Percentiles rank a stretch among this genome's conserved stretches.
These are phyloP conservation scores for Agrochola lychnidis DNA, from an alignment of 2,888 invertebrate species.

Conservation along the genomic window DNA sequence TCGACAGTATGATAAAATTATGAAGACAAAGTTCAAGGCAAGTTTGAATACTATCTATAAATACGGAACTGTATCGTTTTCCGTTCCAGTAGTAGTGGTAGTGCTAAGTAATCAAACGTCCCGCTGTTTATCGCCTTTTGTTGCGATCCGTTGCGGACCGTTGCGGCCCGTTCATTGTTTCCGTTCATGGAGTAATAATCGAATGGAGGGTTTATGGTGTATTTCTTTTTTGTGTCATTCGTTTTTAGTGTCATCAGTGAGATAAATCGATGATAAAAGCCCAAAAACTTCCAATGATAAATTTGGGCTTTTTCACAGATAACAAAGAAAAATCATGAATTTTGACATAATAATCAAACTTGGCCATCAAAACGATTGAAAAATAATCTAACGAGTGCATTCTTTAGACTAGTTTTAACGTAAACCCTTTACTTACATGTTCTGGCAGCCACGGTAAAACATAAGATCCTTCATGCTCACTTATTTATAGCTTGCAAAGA, in stretches of 20 bases:
- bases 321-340: too few relatives aligned
- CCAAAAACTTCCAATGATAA: neutral
- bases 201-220: conserved; percentile 12
- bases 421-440: too few relatives aligned
- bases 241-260: too few relatives aligned
- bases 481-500: neutral
- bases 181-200: conserved; percentile 11
- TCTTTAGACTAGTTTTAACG: too few relatives aligned
- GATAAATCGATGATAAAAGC: too few relatives aligned
- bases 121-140: conserved; percentile 55
- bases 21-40: conserved; percentile 6
- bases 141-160: conserved; percentile 38
- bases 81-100: conserved; percentile 32
- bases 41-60: conserved; percentile 18
- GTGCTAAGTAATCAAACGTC: conserved; percentile 62
- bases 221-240: too few relatives aligned
- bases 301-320: neutral
- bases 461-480: neutral
- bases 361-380: too few relatives aligned
- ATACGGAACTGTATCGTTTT: conserved; percentile 23
- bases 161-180: conserved; percentile 48
- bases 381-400: too few relatives aligned
- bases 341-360: neutral
- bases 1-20: conserved; percentile 4
- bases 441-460: neutral